phyloP scores from a whole-genome alignment of 2,888 invertebrate species.

The Oligia latruncula region DNA sequence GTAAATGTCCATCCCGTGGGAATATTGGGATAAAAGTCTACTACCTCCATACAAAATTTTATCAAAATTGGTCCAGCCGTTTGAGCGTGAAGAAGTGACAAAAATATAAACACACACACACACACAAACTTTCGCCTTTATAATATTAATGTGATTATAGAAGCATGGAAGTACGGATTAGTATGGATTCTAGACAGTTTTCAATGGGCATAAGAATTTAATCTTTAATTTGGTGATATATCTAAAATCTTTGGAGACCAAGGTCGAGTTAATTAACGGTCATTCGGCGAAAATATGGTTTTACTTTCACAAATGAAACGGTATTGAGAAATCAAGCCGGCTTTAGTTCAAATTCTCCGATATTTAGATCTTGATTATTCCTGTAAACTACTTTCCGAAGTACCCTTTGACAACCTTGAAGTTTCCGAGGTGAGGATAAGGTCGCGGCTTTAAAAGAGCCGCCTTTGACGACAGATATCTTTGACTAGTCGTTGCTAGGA shows the following conservation, averaged over 20 bases:
- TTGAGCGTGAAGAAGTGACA: too few species aligned
- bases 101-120: too few species aligned
- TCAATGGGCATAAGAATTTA: neutral
- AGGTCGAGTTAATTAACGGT: neutral
- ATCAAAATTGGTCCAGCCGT: too few species aligned
- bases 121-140: too few species aligned
- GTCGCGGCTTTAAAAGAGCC: constrained; percentile 11
- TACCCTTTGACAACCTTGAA: constrained; percentile 16
- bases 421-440: constrained; percentile 20
- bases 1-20: too few species aligned
- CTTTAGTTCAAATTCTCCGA: constrained; percentile 7
- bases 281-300: neutral
- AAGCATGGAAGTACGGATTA: neutral
- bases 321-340: constrained; percentile 13
- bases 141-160: neutral
- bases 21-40: too few species aligned
- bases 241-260: neutral
- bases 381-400: constrained; percentile 28
- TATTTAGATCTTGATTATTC: constrained; percentile 24
- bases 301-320: neutral
- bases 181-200: neutral
- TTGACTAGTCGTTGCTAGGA: neutral
- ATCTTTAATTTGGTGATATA: neutral
- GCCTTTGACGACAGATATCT: constrained; percentile 18
- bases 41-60: too few species aligned